Base-by-base conservation (phyloP, 2,113 vertebrate species). In the Serinus canaria region DNA sequence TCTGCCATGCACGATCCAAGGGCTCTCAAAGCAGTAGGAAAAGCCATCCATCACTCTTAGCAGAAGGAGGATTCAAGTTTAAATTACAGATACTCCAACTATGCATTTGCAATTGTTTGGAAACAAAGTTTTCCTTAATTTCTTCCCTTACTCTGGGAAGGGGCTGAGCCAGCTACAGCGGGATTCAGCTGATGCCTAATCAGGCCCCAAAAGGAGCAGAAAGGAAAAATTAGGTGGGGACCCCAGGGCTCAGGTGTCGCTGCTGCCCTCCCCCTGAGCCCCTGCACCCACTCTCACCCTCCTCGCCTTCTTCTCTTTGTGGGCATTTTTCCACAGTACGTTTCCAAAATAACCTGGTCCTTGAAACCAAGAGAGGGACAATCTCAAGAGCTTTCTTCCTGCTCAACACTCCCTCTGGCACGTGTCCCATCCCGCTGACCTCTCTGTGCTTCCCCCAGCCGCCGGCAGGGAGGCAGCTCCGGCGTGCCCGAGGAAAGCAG, bases 21-120 rank as follows among this genome's bases (percentile, higher is more conserved):
- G 93, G 93, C 74, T 90, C 91, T 94, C 91, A 72, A 68, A 95
- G 87, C 87, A 33, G 80, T 31, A 75, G 89, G 87, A 79, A 92
- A 89, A 87, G 58, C 24, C 89, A 95, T 97, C 91, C 81, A 89
- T 95, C 94, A 95, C 50, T 35, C 49, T 64, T 85, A 87, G 68
- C 31, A 89, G 81, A 41, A 94, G 78, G 52, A 84, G 84, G 70
- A 85, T 87, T 75, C 4, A 28, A 62, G 93, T 89, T 95, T 91
- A 84, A 91, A 91, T 91, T 95, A 94, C 87, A 85, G 84, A 73
- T 74, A 69, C 82, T 79, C n/a, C 2, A 89, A 83, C 76, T 59
- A 55, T 50, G 66, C 58, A 66, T 87, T 89, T 69, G 43, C 53
- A 79, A 55, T 66, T 92, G 74, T 95, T 95, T 94, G 84, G 87